Evolutionary conservation across 2,113 vertebrate genomes (phyloP), one percentile per base, ranked within the genome.

Genomic region (Brachyistius frenatus): DNA sequence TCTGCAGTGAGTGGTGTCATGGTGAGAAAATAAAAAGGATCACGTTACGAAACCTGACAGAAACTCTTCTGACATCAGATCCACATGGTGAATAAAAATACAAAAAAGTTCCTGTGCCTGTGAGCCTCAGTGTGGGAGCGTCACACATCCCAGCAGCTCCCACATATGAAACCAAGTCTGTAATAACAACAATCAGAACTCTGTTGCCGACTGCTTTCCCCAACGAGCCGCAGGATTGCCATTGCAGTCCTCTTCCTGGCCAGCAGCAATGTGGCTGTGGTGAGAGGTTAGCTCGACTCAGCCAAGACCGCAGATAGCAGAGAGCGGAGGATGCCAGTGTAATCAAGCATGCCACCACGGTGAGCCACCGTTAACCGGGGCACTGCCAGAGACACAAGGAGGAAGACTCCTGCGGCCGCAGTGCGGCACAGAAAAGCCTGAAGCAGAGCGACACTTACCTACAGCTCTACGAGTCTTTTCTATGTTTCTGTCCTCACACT

Each of bases 271-370:
- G 87, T 64, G 76, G 75, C 76, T 87, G 88, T 64, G 91, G 88
- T 64, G 79, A 82, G 88, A 85, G 88, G 85, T 90, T 90, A 83
- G 91, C 89, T 92, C 69, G 93, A 91, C 94, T 93, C 92, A 93
- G 93, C 93, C 93, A 93, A 94, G 52, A 90, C 90, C 57, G 58
- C 89, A 85, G 87, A 82, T 55, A 80, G 86, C 78, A 80, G 62
- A 76, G 76, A 83, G 81, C 91, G 91, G 94, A 94, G 94, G 87
- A 91, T 95, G 95, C 95, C 96, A 96, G 94, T 89, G 93, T 95
- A 94, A 95, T 96, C 93, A 93, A 92, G 90, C 94, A 86, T 84
- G 93, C 94, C 93, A 93, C 91, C 23, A 6, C 44, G 44, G 44
- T 11, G 7, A 46, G 44, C 44, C 44, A 46, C 23, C 23, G 23